These are phyloP conservation scores for Diabrotica virgifera DNA, from an alignment of 1,140 invertebrate species.

Conservation along the genomic window DNA sequence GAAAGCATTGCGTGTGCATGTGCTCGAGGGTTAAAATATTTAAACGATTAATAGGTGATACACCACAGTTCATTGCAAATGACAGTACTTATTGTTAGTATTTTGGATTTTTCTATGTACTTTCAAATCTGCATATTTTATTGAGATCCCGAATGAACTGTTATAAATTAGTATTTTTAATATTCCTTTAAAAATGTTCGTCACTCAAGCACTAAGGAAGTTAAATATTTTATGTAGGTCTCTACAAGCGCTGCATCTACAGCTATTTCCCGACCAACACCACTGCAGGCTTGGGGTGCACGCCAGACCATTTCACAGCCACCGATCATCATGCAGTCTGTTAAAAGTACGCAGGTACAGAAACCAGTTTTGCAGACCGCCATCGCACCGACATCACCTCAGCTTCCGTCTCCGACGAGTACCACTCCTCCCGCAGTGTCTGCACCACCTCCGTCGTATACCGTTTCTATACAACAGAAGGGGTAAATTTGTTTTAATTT, in stretches of 20 bases:
- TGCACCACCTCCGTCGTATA: constrained; percentile 74
- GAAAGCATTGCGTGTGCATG: too few species aligned
- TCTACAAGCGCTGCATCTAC: constrained; percentile 56
- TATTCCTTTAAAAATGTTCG: too few species aligned
- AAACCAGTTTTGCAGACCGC: constrained; percentile 92
- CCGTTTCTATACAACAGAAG: constrained; percentile 75
- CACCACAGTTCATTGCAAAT: too few species aligned
- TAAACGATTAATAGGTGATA: too few species aligned
- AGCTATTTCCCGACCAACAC: constrained; percentile 69
- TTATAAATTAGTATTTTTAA: too few species aligned
- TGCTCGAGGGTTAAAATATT: too few species aligned
- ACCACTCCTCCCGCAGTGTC: constrained; percentile 54
- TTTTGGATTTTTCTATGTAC: too few species aligned
- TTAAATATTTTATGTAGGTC: constrained; percentile 36
- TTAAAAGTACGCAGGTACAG: constrained; percentile 90
- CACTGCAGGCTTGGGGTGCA: constrained; percentile 73
- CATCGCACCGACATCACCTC: constrained; percentile 79
- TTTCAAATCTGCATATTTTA: too few species aligned
- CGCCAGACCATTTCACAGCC: constrained; percentile 81
- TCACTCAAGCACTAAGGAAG: too few species aligned
- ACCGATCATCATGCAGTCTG: constrained; percentile 94
- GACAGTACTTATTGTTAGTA: too few species aligned
- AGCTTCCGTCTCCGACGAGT: constrained; percentile 36
- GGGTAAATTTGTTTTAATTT: constrained; percentile 23
- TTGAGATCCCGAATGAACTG: too few species aligned